Conservation (phyloP, 2,888 invertebrate species). For the Leptarthrus brevirostris region DNA sequence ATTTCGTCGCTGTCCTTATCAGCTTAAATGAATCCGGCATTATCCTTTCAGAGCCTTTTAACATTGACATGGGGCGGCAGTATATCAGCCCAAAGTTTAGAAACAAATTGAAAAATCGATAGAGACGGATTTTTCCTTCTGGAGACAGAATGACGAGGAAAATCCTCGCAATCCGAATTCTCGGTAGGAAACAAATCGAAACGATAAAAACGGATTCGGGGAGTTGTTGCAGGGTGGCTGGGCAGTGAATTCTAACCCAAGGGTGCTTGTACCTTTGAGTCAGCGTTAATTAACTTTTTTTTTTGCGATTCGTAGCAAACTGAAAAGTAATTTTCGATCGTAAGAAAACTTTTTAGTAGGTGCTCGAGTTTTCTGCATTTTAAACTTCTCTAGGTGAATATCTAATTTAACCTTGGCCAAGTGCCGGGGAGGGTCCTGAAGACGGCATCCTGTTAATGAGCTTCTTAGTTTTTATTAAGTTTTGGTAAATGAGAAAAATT, state of each 20-base stretch:
- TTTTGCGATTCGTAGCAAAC: neutral
- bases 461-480: no score
- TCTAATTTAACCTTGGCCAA: no score
- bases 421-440: no score
- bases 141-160: no score
- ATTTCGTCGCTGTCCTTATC: conserved; percentile 10
- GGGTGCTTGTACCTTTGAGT: no score
- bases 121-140: neutral
- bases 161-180: no score
- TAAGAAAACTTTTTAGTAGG: conserved; percentile 9
- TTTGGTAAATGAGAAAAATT: no score
- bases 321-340: conserved; percentile 33
- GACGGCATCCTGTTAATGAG: no score
- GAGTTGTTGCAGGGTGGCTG: no score
- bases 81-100: conserved; percentile 16
- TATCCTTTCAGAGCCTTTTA: conserved; percentile 13
- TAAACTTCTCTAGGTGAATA: neutral
- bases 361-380: conserved; percentile 2
- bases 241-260: no score
- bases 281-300: conserved; percentile 27
- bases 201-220: no score
- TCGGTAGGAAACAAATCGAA: no score
- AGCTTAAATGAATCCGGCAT: conserved; percentile 11
- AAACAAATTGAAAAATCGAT: conserved; percentile 38
- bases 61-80: conserved; percentile 31